Conservation (phyloP, 2,113 vertebrate genomes). For the Catharus fuscescens region DNA sequence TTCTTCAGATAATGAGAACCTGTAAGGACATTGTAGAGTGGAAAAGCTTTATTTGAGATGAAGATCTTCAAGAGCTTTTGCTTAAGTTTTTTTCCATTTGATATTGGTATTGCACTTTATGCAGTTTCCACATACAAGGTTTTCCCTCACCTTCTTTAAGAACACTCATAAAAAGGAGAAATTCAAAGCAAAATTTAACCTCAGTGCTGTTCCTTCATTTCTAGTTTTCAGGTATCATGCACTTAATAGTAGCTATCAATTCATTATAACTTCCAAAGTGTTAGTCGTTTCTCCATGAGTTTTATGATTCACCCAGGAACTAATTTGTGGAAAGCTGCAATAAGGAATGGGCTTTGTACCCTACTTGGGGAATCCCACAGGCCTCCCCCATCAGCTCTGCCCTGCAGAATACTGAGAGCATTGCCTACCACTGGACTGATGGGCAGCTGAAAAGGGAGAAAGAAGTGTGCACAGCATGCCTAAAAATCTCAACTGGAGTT, state of each 20-base stretch:
- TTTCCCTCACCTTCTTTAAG: background rate
- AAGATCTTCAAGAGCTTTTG: background rate
- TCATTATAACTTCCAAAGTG: background rate
- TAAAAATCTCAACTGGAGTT: background rate
- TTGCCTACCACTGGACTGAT: background rate
- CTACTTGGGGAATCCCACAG: background rate
- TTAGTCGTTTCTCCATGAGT: background rate
- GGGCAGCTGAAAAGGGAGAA: background rate
- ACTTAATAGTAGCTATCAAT: background rate
- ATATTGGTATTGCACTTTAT: background rate
- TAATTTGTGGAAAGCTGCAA: background rate
- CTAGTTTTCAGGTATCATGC: background rate
- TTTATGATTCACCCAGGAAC: background rate
- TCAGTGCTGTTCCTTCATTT: background rate
- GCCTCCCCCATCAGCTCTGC: background rate
- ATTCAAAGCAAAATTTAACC: background rate
- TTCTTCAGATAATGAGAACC: background rate
- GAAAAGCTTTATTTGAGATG: background rate
- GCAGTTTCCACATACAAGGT: accelerated
- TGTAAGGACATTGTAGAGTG: background rate
- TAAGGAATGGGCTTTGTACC: background rate
- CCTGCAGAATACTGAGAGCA: background rate
- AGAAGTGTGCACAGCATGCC: background rate
- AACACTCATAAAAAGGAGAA: background rate
- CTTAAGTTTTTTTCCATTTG: background rate